phyloP scores from a whole-genome alignment of 1,140 invertebrate species.

The Pygmarrhopalites habei region DNA sequence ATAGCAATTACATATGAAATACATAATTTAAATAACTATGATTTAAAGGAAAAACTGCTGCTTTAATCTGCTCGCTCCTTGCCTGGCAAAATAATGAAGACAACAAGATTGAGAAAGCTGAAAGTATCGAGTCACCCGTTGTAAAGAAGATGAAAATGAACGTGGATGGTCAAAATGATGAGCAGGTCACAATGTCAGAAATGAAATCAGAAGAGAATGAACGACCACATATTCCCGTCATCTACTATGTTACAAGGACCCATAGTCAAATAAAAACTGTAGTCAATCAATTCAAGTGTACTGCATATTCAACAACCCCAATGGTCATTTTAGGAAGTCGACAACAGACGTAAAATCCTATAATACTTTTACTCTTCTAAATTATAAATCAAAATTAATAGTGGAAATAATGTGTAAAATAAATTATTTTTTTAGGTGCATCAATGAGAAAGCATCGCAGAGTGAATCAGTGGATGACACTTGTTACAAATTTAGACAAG shows the following conservation, averaged over 20 bases:
- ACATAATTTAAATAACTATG: no score
- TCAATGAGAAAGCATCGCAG: background rate
- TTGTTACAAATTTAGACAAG: background rate
- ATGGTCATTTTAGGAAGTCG: conserved; percentile 23
- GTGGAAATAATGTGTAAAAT: no score
- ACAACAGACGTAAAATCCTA: no score
- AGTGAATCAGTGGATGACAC: conserved; percentile 1
- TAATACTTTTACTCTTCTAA: no score
- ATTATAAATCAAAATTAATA: no score
- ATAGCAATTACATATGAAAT: no score
- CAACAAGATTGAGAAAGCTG: background rate
- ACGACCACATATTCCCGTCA: conserved; percentile 5
- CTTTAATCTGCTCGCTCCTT: conserved; percentile 16
- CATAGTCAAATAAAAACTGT: conserved; percentile 25
- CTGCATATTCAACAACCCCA: background rate
- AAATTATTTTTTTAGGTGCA: no score
- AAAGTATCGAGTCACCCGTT: background rate
- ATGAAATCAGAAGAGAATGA: background rate
- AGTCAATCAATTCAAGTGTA: conserved; percentile 15
- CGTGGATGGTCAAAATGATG: background rate
- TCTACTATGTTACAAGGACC: conserved; percentile 24
- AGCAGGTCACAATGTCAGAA: background rate
- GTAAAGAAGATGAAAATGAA: background rate
- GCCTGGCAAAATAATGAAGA: conserved; percentile 19
- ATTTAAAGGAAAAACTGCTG: conserved; percentile 28